Conservation (phyloP, 2,113 vertebrate genomes). For the crab-eating macaque (Macaca fascicularis) region DNA sequence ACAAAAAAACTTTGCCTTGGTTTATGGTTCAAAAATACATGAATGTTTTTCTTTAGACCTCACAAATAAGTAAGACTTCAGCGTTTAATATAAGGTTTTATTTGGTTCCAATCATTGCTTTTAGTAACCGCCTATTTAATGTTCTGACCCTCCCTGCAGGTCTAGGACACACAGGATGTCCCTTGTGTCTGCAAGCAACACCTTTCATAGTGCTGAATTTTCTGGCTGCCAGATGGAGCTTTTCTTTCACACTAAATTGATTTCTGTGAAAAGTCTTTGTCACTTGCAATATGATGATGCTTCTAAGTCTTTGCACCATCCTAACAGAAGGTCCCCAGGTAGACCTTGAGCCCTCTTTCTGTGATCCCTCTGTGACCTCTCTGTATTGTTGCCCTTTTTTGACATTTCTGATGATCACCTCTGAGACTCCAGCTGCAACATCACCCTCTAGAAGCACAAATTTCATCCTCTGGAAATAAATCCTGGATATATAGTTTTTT, state of each 20-base stretch:
- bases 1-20: not conserved
- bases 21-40: not conserved
- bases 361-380: not conserved
- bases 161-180: not conserved
- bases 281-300: not conserved
- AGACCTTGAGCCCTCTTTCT: not conserved
- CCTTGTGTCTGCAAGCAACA: not conserved
- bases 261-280: slow-evolving; percentile 40
- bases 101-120: not conserved
- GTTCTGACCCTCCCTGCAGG: not conserved
- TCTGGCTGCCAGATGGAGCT: not conserved
- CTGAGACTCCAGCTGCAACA: not conserved
- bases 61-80: not conserved
- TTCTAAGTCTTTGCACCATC: not conserved
- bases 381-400: not conserved
- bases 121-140: not conserved
- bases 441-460: not conserved
- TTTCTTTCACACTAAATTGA: not conserved
- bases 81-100: not conserved
- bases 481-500: not conserved
- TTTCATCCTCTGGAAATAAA: not conserved
- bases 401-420: not conserved
- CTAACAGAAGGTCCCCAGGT: not conserved
- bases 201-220: not conserved
- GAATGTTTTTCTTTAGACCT: not conserved